Conservation (phyloP, 2,888 invertebrate genomes). For the Tetanocera ferruginea region DNA sequence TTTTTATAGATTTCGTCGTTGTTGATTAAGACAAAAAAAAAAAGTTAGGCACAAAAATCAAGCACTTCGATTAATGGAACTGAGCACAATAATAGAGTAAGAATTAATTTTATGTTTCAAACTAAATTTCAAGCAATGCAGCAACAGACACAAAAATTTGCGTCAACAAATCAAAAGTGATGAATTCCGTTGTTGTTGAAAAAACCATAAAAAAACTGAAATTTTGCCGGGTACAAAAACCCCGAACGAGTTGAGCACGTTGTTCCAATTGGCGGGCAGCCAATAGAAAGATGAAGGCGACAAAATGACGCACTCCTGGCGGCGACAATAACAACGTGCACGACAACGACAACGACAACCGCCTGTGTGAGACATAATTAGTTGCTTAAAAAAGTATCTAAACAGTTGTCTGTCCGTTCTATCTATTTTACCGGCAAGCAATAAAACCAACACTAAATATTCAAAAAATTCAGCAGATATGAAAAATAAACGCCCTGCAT, state of each 20-base stretch:
- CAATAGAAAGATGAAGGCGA: conserved; percentile 44
- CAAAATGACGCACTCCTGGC: conserved; percentile 14
- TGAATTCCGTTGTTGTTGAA: not conserved
- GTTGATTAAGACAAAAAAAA: not conserved
- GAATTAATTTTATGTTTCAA: not conserved
- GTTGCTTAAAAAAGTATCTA: not conserved
- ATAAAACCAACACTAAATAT: conserved; percentile 6
- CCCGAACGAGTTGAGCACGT: conserved; percentile 50
- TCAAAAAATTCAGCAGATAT: not conserved
- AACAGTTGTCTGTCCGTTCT: not conserved
- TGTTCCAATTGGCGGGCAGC: conserved; percentile 60
- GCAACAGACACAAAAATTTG: not conserved
- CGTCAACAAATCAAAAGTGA: not conserved
- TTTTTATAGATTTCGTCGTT: not conserved
- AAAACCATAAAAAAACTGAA: not conserved
- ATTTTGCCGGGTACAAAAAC: conserved; percentile 48
- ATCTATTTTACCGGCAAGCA: not conserved
- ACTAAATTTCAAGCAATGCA: not conserved
- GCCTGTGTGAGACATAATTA: not conserved
- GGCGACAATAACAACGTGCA: not conserved
- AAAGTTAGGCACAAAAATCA: not conserved
- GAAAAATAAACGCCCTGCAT: not conserved
- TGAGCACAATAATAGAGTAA: not conserved
- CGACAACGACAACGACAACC: not conserved
- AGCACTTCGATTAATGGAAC: not conserved